Evolutionary conservation across 2,888 invertebrate genomes (phyloP).

Genomic region (Erynnis tages): DNA sequence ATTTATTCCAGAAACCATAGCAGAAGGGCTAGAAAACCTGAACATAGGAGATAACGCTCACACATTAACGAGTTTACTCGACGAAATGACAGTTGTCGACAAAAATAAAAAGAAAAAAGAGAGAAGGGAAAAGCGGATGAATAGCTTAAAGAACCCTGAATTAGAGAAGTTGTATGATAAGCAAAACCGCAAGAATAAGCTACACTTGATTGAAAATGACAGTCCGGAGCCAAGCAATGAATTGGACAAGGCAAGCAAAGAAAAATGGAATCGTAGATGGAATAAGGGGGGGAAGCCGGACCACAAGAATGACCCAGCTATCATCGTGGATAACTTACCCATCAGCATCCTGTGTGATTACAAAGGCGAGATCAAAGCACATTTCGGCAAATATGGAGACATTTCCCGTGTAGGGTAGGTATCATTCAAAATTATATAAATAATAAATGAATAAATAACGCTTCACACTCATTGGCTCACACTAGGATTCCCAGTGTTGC

Average conservation of each 20-base stretch:
- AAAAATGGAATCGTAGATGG: slow-evolving; percentile 68
- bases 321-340: slow-evolving; percentile 64
- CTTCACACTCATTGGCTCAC: no score
- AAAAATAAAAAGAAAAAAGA: slow-evolving; percentile 57
- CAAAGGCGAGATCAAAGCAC: slow-evolving; percentile 58
- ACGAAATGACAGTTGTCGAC: slow-evolving; percentile 68
- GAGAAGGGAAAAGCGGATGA: no score
- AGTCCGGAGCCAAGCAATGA: slow-evolving; percentile 33
- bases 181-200: no score
- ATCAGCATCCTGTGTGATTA: slow-evolving; percentile 54
- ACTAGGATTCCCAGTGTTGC: no score
- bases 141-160: no score
- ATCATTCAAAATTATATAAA: no score
- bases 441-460: no score
- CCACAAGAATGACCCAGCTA: no score
- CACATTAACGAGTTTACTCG: slow-evolving; percentile 58
- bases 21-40: slow-evolving; percentile 58
- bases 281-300: no score
- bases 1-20: slow-evolving; percentile 51
- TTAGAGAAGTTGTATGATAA: no score
- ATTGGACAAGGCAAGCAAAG: slow-evolving; percentile 57
- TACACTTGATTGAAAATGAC: background rate
- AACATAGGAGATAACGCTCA: slow-evolving; percentile 68
- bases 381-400: slow-evolving; percentile 57
- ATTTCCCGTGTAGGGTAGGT: slow-evolving; percentile 63